Conservation (phyloP, 2,888 invertebrate genomes). For the Invenusta paracnida region DNA sequence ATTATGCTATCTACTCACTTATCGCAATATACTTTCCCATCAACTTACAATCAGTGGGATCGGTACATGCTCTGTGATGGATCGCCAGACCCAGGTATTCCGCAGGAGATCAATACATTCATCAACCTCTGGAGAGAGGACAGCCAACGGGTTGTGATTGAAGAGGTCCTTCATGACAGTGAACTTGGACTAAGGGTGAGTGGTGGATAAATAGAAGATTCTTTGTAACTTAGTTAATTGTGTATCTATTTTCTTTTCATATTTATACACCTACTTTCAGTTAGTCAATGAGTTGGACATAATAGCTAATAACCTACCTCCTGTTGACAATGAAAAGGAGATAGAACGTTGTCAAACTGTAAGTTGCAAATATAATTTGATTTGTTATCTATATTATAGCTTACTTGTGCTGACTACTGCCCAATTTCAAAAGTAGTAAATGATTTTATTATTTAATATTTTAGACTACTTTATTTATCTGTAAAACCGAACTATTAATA, state of each 20-base stretch:
- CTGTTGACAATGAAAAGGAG: slow-evolving; percentile 43
- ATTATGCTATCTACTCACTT: too few relatives aligned
- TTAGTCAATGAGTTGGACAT: not conserved
- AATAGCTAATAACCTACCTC: not conserved
- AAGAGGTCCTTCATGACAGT: slow-evolving; percentile 52
- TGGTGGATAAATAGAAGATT: not conserved
- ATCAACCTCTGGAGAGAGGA: slow-evolving; percentile 57
- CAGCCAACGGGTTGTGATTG: slow-evolving; percentile 50
- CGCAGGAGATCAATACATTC: slow-evolving; percentile 59
- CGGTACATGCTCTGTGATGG: slow-evolving; percentile 60
- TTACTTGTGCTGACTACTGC: too few relatives aligned
- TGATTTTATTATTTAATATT: too few relatives aligned
- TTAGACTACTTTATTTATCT: too few relatives aligned
- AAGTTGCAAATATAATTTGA: too few relatives aligned
- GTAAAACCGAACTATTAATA: too few relatives aligned
- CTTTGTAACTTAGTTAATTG: not conserved
- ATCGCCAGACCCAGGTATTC: slow-evolving; percentile 57
- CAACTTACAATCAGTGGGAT: slow-evolving; percentile 56
- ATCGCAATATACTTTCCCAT: not conserved
- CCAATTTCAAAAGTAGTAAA: too few relatives aligned
- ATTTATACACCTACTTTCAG: not conserved
- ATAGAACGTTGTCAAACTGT: slow-evolving; percentile 48
- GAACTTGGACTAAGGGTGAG: slow-evolving; percentile 52
- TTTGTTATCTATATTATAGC: too few relatives aligned
- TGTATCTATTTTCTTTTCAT: not conserved